These are phyloP conservation scores for Sarcoramphus papa DNA, from an alignment of 2,797 vertebrate species.

Conservation along the genomic window DNA sequence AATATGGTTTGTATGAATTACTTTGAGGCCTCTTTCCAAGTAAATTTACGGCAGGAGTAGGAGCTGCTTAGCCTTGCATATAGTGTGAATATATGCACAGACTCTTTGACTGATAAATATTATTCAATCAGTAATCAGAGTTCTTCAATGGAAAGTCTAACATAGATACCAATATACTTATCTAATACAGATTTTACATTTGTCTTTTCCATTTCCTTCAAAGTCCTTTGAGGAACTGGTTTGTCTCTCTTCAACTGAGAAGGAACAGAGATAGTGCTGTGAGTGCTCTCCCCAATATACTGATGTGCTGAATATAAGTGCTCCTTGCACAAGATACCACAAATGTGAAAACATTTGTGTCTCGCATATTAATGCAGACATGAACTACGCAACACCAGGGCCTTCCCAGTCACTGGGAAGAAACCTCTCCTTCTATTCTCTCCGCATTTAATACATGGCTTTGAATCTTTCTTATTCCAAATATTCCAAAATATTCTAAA, in stretches of 20 bases:
- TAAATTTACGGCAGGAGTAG: background rate
- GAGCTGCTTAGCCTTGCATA: background rate
- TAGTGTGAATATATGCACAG: background rate
- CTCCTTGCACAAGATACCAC: background rate
- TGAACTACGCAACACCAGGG: background rate
- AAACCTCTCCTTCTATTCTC: background rate
- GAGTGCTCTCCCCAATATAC: background rate
- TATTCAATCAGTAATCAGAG: background rate
- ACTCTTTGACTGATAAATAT: background rate
- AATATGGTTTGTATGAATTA: background rate
- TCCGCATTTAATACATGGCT: background rate
- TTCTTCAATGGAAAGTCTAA: background rate
- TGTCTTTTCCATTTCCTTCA: background rate
- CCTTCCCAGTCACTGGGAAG: background rate
- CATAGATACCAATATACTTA: background rate
- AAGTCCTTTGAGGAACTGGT: background rate
- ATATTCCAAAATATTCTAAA: background rate
- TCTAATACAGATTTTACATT: background rate
- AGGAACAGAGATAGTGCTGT: background rate
- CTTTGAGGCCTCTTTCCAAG: background rate
- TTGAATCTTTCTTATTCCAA: slow-evolving; percentile 4
- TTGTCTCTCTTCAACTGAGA: background rate
- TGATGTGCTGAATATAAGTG: background rate
- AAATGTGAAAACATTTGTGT: background rate
- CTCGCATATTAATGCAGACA: background rate